Percentiles rank a stretch among this genome's conserved stretches.
Conservation (phyloP, 2,888 invertebrate species). For the Brachyptera putata region DNA sequence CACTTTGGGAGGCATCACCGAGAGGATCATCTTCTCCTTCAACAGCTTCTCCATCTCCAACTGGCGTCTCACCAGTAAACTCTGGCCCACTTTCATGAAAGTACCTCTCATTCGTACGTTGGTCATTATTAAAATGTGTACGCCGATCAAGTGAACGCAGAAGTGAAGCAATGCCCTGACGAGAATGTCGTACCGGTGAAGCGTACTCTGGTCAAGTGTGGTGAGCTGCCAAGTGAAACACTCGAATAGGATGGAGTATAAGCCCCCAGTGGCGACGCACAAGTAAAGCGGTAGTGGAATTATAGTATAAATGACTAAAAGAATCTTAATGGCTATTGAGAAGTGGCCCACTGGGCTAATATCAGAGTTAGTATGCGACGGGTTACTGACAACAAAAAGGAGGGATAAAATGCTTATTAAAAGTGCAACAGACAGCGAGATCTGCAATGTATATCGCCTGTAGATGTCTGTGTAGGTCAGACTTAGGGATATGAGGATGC, state of each 20-base stretch:
- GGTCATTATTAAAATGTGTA: constrained; percentile 90
- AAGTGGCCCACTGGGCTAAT: constrained; percentile 78
- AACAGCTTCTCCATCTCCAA: constrained; percentile 89
- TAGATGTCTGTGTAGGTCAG: constrained; percentile 61
- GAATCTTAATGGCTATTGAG: constrained; percentile 78
- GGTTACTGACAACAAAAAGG: constrained; percentile 56
- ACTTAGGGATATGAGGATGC: constrained; percentile 20
- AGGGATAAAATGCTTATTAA: constrained; percentile 67
- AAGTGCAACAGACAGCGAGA: constrained; percentile 68
- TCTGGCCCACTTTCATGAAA: constrained; percentile 95
- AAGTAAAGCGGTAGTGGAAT: constrained; percentile 87
- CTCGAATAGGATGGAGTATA: constrained; percentile 86
- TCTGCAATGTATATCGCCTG: constrained; percentile 60
- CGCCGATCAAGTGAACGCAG: constrained; percentile 86
- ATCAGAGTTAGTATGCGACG: constrained; percentile 49
- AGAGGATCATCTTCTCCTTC: constrained; percentile 96
- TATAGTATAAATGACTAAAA: constrained; percentile 88
- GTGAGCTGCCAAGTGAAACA: constrained; percentile 53
- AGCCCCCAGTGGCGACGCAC: constrained; percentile 70
- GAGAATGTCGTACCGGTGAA: constrained; percentile 48
- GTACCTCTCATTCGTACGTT: constrained; percentile 91
- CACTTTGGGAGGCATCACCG: constrained; percentile 94
- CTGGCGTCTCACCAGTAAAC: constrained; percentile 81
- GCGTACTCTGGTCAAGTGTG: constrained; percentile 44
- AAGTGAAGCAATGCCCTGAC: constrained; percentile 76